These are phyloP conservation scores for Oceanodroma tethys DNA, from an alignment of 2,113 vertebrate genomes.

Conservation along the genomic window DNA sequence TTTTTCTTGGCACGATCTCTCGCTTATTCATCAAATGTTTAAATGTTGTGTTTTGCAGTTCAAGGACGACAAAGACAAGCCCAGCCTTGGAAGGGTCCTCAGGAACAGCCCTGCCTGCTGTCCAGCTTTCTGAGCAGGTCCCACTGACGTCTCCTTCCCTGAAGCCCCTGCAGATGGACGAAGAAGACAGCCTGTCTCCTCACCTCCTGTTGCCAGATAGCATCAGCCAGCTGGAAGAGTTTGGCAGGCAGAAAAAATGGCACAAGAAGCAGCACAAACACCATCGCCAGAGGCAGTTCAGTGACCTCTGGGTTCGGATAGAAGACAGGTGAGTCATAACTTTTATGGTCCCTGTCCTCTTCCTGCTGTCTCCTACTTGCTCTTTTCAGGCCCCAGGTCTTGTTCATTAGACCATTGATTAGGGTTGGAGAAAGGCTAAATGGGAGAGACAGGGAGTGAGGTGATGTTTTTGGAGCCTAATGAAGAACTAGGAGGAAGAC, in stretches of 20 bases:
- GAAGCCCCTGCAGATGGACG: constrained; percentile 61
- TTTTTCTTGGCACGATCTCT: background rate
- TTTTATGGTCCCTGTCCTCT: background rate
- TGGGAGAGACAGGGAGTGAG: background rate
- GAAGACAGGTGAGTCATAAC: constrained; percentile 85
- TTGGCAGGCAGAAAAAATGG: constrained; percentile 90
- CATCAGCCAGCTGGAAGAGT: constrained; percentile 96
- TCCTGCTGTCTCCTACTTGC: background rate
- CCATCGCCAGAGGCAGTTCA: constrained; percentile 90
- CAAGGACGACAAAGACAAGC: constrained; percentile 7
- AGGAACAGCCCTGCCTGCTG: constrained; percentile 25
- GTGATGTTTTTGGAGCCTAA: background rate
- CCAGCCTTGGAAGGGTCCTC: background rate
- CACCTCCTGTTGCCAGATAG: constrained; percentile 93
- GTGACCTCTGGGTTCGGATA: constrained; percentile 97
- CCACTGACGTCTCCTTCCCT: constrained; percentile 43
- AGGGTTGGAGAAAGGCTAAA: background rate
- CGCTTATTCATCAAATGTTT: background rate
- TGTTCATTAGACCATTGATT: background rate
- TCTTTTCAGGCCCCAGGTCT: background rate
- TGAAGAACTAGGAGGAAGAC: background rate
- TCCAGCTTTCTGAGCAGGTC: constrained; percentile 54
- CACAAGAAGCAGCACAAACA: constrained; percentile 85
- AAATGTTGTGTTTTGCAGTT: constrained; percentile 22
- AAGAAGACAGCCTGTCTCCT: constrained; percentile 84